Evolutionary conservation across 1,140 invertebrate species (phyloP), one percentile per base, ranked within the genome.

Genomic region (Heliothis subflexa): DNA sequence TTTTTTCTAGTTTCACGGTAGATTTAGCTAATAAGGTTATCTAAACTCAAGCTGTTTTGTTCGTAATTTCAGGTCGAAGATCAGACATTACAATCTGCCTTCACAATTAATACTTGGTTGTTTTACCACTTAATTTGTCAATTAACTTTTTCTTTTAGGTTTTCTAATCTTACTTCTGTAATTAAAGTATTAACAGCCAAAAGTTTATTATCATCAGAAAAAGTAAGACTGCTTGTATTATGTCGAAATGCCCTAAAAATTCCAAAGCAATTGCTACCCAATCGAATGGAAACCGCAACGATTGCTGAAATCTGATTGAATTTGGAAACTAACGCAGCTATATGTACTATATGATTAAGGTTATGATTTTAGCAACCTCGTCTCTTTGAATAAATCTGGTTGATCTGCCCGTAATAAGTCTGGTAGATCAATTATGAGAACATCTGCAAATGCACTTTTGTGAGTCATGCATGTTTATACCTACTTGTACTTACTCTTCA

Each of bases 291-390:
- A 49, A 49, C 40, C 62, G n/a, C 28, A 21, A 40, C 7, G 45
- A 68, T 68, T 68, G 64, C 45, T 68, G 45, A 49, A 68, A 68
- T 49, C n/a, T 13, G 64, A 68, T 68, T 49, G 64, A 68, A 49
- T 68, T 50, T 14, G 21, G 45, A 62, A 62, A 62, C 3, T 14
- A 33, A 61, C n/a, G 9, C 0, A 12, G 28, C 25, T 62, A 33
- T 40, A 33, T 62, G 3, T 25, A 25, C 0, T 1, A 1, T 25
- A 25, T 47, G 7, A 16, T 64, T 64, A 2, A 11, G 33, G 11
- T 21, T 45, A 64, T 47, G n/a, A 64, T 14, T 64, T 64, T 47
- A 18, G 16, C 61, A 64, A 9, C 10, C 0, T 11, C 16, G 61
- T 64, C 61, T 47, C 10, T 13, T 11, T 47, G 18, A 18, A 18